Percentiles rank a stretch among this genome's conserved stretches.
Conservation (phyloP, 2,888 invertebrate genomes). For the Diploptera punctata region DNA sequence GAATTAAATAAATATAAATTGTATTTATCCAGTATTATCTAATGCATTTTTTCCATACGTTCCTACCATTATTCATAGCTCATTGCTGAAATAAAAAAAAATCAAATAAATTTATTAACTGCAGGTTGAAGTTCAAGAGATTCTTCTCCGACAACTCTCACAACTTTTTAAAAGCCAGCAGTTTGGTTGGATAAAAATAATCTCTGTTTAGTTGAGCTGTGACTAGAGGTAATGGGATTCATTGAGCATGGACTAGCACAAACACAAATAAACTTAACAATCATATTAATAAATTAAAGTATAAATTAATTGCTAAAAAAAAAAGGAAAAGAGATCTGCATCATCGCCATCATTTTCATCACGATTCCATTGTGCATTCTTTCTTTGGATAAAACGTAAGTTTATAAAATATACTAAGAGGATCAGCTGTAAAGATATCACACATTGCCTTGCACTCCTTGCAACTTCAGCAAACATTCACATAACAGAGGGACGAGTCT, state of each 20-base stretch:
- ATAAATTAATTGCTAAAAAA: conserved; percentile 20
- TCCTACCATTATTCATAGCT: too few relatives aligned
- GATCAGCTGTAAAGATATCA: conserved; percentile 13
- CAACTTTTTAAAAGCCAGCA: neutral
- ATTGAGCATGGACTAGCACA: conserved; percentile 30
- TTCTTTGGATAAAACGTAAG: conserved; percentile 8
- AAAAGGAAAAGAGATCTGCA: conserved; percentile 28
- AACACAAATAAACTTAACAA: conserved; percentile 27
- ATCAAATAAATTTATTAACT: too few relatives aligned
- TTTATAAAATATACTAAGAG: conserved; percentile 18
- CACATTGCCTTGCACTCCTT: conserved; percentile 7
- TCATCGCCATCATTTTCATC: neutral
- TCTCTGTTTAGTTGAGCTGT: conserved; percentile 14
- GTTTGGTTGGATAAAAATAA: conserved; percentile 13
- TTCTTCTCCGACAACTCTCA: neutral
- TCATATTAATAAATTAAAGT: conserved; percentile 23
- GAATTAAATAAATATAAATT: too few relatives aligned
- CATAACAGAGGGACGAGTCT: conserved; percentile 4
- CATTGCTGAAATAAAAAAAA: too few relatives aligned
- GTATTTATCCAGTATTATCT: too few relatives aligned
- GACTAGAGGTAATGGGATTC: conserved; percentile 28
- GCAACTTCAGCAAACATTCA: conserved; percentile 13
- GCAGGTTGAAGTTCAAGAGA: too few relatives aligned
- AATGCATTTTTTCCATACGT: too few relatives aligned
- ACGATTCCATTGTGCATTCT: neutral